These are phyloP conservation scores for Hesperophylax magnus DNA, from an alignment of 1,140 invertebrate species.

Conservation along the genomic window DNA sequence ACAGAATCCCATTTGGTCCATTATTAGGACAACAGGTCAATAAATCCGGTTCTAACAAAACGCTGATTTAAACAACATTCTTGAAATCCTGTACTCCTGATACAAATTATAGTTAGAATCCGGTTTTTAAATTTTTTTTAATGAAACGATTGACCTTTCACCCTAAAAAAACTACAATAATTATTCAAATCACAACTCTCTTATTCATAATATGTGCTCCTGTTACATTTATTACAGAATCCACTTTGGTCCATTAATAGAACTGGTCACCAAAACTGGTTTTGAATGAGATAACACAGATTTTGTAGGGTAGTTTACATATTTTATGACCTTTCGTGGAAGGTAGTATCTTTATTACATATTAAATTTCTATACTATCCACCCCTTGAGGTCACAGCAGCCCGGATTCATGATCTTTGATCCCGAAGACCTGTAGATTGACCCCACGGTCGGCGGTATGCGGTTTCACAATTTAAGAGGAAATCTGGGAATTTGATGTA, in stretches of 20 bases:
- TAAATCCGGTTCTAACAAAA: no score
- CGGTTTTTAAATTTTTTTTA: background rate
- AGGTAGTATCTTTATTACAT: background rate
- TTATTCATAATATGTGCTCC: background rate
- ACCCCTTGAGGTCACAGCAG: conserved; percentile 24
- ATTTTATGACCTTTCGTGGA: background rate
- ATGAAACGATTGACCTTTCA: background rate
- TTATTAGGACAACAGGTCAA: no score
- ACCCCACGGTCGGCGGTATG: background rate
- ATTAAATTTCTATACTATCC: conserved; percentile 19
- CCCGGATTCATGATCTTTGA: conserved; percentile 23
- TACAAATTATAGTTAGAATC: background rate
- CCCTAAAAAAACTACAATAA: background rate
- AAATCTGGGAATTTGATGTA: conserved; percentile 5
- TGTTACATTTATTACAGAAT: background rate
- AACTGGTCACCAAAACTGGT: background rate
- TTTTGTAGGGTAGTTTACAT: background rate
- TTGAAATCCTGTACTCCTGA: no score
- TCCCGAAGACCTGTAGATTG: conserved; percentile 24
- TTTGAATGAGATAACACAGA: background rate
- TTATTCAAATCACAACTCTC: background rate
- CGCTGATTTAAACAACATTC: no score
- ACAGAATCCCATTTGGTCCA: no score
- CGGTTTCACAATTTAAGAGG: conserved; percentile 20
- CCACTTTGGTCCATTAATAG: conserved; percentile 1